phyloP scores from a whole-genome alignment of 1,140 invertebrate genomes.

The Steinernema feltiae region DNA sequence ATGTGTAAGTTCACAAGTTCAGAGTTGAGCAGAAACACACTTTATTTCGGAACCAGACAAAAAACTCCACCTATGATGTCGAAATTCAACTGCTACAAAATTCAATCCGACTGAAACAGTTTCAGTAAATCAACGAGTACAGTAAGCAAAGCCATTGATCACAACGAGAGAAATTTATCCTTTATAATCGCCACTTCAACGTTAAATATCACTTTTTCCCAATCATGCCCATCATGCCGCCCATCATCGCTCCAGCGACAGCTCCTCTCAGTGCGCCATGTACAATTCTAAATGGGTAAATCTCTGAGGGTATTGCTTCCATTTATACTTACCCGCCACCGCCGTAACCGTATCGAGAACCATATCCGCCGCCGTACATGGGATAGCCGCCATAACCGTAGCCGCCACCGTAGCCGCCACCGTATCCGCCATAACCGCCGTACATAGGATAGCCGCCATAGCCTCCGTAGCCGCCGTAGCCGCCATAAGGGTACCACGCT shows the following conservation, averaged over 20 bases:
- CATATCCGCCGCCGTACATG: neutral
- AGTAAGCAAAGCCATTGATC: too few species aligned
- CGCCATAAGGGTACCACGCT: neutral
- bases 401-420: neutral
- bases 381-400: neutral
- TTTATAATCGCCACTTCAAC: too few species aligned
- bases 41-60: too few species aligned
- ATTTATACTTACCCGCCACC: neutral
- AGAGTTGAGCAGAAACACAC: too few species aligned
- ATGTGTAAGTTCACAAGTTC: too few species aligned
- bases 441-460: neutral
- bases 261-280: neutral
- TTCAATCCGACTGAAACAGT: too few species aligned
- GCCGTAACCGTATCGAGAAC: neutral
- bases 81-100: too few species aligned
- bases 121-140: too few species aligned
- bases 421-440: neutral
- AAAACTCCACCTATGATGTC: too few species aligned
- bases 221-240: neutral
- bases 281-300: neutral
- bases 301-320: too few species aligned
- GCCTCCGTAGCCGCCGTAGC: neutral
- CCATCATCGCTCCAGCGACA: neutral
- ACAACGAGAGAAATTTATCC: too few species aligned
- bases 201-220: neutral